Evolutionary conservation across 2,113 vertebrate species (phyloP).

Genomic region (Sinocyclocheilus anophthalmus): DNA sequence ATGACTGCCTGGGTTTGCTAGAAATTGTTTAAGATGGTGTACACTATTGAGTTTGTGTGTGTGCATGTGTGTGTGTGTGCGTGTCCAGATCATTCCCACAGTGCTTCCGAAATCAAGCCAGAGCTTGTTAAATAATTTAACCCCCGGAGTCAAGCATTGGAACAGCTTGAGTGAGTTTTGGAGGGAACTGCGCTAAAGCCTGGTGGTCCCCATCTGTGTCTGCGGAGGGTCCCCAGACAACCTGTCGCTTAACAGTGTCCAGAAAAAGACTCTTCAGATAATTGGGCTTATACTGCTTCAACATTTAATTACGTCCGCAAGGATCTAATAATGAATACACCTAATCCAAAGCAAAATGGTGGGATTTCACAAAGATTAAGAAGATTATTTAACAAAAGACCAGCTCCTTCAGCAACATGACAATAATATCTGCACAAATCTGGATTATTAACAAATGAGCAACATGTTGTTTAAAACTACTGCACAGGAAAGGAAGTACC

Average conservation of each 20-base stretch:
- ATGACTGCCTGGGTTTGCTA: too few species aligned
- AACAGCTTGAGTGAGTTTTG: constrained; percentile 64
- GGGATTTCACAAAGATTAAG: constrained; percentile 74
- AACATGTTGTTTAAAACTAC: not conserved
- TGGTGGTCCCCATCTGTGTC: constrained; percentile 67
- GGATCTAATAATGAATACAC: constrained; percentile 68
- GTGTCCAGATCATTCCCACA: constrained; percentile 38
- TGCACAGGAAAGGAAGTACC: not conserved
- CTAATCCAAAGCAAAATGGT: constrained; percentile 71
- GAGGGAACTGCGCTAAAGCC: constrained; percentile 46
- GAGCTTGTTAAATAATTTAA: constrained; percentile 72
- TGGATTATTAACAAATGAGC: not conserved
- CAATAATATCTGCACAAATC: constrained; percentile 24
- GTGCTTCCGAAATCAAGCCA: constrained; percentile 58
- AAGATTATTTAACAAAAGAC: constrained; percentile 70
- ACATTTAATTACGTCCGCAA: constrained; percentile 75
- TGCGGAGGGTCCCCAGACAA: constrained; percentile 56
- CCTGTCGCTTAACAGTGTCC: constrained; percentile 68
- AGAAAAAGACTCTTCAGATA: constrained; percentile 70
- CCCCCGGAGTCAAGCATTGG: constrained; percentile 59
- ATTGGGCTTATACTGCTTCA: constrained; percentile 74
- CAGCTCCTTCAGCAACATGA: constrained; percentile 10
- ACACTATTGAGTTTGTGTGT: not conserved
- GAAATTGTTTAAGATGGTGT: not conserved
- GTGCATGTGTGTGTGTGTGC: not conserved